Percentiles rank a stretch among this genome's conserved stretches.
phyloP scores from a whole-genome alignment of 2,113 vertebrate genomes.

The Lanius ludovicianus region DNA sequence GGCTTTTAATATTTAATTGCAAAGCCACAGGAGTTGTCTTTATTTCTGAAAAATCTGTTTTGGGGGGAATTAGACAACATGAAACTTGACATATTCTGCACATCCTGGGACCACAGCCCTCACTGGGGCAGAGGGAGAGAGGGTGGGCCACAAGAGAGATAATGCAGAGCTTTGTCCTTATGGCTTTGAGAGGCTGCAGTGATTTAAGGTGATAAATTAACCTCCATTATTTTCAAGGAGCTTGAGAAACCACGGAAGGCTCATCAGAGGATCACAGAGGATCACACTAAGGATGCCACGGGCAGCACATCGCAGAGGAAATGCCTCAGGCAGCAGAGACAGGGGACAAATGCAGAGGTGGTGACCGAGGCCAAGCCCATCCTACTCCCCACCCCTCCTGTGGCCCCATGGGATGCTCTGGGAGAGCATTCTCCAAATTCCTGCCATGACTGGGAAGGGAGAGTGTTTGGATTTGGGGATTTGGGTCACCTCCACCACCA shows the following conservation, averaged over 20 bases:
- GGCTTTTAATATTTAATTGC: constrained; percentile 70
- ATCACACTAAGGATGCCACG: neutral
- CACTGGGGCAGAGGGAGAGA: neutral
- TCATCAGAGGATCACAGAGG: neutral
- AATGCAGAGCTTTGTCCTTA: neutral
- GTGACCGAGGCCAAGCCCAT: neutral
- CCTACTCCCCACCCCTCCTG: neutral
- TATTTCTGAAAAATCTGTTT: constrained; percentile 63
- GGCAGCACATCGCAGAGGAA: neutral
- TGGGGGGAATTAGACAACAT: neutral
- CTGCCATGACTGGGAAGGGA: accelerated
- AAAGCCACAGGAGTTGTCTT: constrained; percentile 70
- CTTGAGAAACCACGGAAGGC: neutral
- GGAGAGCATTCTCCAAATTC: neutral
- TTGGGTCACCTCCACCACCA: neutral
- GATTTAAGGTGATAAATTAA: constrained; percentile 53
- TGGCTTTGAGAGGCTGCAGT: constrained; percentile 13
- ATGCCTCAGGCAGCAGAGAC: neutral
- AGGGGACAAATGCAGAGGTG: neutral
- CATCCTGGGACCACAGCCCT: neutral
- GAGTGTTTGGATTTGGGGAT: neutral
- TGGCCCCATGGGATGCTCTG: neutral
- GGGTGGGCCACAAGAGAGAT: neutral
- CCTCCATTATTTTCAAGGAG: neutral
- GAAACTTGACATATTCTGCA: neutral